Base-by-base conservation (phyloP, 2,888 invertebrate species). In the Argynnis bischoffii region DNA sequence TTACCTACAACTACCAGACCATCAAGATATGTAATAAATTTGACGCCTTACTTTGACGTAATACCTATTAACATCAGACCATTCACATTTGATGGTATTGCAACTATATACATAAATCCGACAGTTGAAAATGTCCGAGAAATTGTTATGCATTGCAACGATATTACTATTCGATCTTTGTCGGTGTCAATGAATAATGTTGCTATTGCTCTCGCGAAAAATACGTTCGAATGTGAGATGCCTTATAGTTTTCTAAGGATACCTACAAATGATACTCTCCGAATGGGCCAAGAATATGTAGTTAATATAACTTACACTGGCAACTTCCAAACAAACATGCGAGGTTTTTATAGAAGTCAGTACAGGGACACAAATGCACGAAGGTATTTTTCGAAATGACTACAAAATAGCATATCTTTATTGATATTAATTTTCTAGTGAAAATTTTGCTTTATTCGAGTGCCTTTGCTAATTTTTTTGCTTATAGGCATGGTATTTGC, bases 301-400 rank as follows among this genome's bases (percentile, higher is more conserved):
- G 85, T 97, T 50, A 87, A 85, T 67, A 94, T 96, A 63, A 92
- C 91, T 53, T 98, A 95, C 79, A 88, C 85, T 35, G 97, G 97
- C 0, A 90, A 93, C 63, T 87, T 98, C 48, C 95, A 95, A 84
- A 95, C 95, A 71, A 93, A 94, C 71, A 93, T 97, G 82, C 94
- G 95, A 85, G 97, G 97, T 26, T 97, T 97, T 82, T 97, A 97
- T 82, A 94, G 96, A 74, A 96, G 96, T 86, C 96, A 95, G 74
- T 97, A 97, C 83, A 87, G 86, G 55, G 94, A 94, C 71, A 91
- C 88, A 64, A 94, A 94, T 70, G 90, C 94, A 73, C 94, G 92
- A 94, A 88, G 88, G 90, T 87, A 77, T 66, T 59, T 5, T n/a
- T 3, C 11, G 11, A 26, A 21, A n/a, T 48, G 11, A 41, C 35